Percentiles rank a stretch among this genome's conserved stretches.
Evolutionary conservation across 2,888 invertebrate species (phyloP).

Genomic region (Anorthoa munda): DNA sequence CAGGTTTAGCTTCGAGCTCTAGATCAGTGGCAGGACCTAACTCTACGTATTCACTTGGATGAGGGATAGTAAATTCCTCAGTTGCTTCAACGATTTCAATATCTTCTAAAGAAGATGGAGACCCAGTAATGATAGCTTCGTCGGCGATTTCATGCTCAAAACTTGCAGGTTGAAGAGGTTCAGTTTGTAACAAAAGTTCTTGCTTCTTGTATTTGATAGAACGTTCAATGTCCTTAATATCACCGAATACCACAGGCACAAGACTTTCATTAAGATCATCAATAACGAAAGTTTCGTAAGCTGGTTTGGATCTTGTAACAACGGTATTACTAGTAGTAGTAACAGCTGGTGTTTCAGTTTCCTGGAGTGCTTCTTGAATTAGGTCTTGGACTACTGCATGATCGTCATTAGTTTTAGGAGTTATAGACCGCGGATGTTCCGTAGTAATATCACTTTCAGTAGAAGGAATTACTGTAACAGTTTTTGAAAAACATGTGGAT

Average conservation of each 20-base stretch:
- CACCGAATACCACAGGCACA: conserved; percentile 80
- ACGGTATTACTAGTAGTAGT: conserved; percentile 1
- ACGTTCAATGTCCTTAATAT: conserved; percentile 71
- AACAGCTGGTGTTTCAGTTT: conserved; percentile 36
- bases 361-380: conserved; percentile 60
- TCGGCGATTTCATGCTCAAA: conserved; percentile 24
- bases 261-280: conserved; percentile 75
- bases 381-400: conserved; percentile 43
- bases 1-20: conserved; percentile 63
- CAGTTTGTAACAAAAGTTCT: conserved; percentile 40
- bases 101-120: conserved; percentile 45
- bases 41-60: conserved; percentile 43
- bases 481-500: conserved; percentile 17
- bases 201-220: conserved; percentile 64
- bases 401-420: conserved; percentile 48
- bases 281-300: conserved; percentile 67
- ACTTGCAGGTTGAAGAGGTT: conserved; percentile 21
- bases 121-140: not conserved
- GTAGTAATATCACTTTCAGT: not conserved
- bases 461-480: conserved; percentile 15
- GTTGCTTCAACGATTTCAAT: conserved; percentile 45
- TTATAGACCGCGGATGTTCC: conserved; percentile 23
- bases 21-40: conserved; percentile 24
- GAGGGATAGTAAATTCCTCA: conserved; percentile 46
- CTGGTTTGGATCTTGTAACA: conserved; percentile 28